Evolutionary conservation across 1,140 invertebrate genomes (phyloP), one percentile per base, ranked within the genome.

Genomic region (Drosophila ficusphila): DNA sequence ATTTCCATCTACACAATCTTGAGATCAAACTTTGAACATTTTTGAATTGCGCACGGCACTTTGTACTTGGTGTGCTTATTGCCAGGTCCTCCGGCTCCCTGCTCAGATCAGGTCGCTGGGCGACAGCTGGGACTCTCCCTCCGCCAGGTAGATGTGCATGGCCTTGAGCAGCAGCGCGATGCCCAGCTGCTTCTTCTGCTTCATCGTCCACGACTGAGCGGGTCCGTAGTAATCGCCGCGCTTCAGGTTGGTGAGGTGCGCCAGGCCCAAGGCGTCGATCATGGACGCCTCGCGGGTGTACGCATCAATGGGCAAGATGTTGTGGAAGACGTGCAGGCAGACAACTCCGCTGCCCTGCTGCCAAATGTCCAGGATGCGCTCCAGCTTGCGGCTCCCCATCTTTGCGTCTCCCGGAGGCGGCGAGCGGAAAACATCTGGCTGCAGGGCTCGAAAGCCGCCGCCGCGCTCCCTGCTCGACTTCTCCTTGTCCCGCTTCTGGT

Each of bases 271-370:
- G 0, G 97, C 96, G 76, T 97, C 96, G 14, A 99, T 98, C 93
- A 99, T 99, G 16, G 96, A 94, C 1, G 97, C 97, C 92, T 99
- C 98, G 60, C 98, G 93, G 0, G 97, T 98, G 76, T 96, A 97
- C 2, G 98, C 98, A 92, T 99, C 98, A 0, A 95, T 96, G 0
- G 97, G 95, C 58, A 97, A 96, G 1, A 96, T 95, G 92, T 98
- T 98, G 79, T 98, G 97, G 91, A 98, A 99, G 38, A 98, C 93
- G 73, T 98, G 96, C 0, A 99, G 92, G 58, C 97, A 98, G 2
- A 99, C 94, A 0, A 99, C 97, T 8, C 98, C 98, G 11, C 93
- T 91, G 19, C 94, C 94, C 68, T 93, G 92, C 3, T 94, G 93
- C 98, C 98, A 99, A 41, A 99, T 97, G 61, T 97, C 94, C 7